Evolutionary conservation across 2,888 invertebrate genomes (phyloP).

Genomic region (Amitus sp.): DNA sequence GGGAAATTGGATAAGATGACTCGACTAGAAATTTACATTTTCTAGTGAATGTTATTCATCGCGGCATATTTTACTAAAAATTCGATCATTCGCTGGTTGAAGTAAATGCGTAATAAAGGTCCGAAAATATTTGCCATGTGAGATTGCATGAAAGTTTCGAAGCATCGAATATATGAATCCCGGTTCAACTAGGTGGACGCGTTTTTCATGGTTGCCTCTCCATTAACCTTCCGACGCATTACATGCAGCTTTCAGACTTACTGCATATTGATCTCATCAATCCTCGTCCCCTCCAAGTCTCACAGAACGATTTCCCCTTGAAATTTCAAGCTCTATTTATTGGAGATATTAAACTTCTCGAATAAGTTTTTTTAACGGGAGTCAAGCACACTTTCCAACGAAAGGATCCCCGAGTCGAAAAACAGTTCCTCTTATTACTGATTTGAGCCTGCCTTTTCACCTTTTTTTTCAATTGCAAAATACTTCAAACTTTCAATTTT

Average conservation of each 20-base stretch:
- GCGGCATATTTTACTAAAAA: too few relatives aligned
- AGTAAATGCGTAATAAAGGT: constrained; percentile 28
- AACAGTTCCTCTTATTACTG: too few relatives aligned
- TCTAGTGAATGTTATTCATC: too few relatives aligned
- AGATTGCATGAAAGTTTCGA: constrained; percentile 39
- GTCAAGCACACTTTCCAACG: too few relatives aligned
- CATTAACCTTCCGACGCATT: constrained; percentile 58
- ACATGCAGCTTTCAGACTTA: constrained; percentile 57
- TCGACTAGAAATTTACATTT: too few relatives aligned
- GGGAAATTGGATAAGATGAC: too few relatives aligned
- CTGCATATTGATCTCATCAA: constrained; percentile 65
- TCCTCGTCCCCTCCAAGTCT: constrained; percentile 50
- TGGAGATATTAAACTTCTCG: constrained; percentile 42
- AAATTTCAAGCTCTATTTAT: constrained; percentile 42
- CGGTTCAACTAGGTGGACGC: constrained; percentile 43
- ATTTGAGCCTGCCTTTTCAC: too few relatives aligned
- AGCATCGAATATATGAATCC: constrained; percentile 36
- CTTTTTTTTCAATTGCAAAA: too few relatives aligned
- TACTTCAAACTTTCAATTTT: too few relatives aligned
- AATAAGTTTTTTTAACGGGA: not conserved
- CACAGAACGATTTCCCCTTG: constrained; percentile 19
- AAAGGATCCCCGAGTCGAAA: too few relatives aligned
- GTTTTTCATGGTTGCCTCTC: constrained; percentile 47
- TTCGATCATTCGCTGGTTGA: not conserved
- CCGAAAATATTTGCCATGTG: constrained; percentile 29